These are phyloP conservation scores for Rhynchopsitta pachyrhyncha DNA, from an alignment of 2,113 vertebrate species.

Conservation along the genomic window DNA sequence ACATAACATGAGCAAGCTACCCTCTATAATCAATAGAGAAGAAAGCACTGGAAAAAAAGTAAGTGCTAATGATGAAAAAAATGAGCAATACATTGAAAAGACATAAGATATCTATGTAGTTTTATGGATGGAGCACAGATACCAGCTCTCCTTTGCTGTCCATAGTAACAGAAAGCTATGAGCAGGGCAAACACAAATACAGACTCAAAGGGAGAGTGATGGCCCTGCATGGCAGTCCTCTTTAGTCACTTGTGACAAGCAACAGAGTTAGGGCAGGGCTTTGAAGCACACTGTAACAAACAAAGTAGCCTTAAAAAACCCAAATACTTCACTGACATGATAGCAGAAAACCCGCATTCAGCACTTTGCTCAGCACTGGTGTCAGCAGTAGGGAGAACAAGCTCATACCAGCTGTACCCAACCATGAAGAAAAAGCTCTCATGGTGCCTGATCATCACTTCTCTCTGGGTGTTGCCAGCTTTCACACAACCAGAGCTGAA, in stretches of 20 bases:
- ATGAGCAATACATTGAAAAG: background rate
- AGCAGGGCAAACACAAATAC: background rate
- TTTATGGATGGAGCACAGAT: background rate
- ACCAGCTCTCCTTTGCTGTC: background rate
- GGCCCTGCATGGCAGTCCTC: background rate
- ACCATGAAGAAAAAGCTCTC: accelerated
- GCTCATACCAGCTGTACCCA: background rate
- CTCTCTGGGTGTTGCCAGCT: background rate
- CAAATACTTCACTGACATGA: background rate
- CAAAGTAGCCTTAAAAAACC: background rate
- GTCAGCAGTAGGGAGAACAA: background rate
- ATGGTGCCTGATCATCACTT: accelerated
- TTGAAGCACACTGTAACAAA: background rate
- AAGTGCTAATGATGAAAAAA: background rate
- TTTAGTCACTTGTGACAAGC: background rate
- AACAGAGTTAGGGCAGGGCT: background rate
- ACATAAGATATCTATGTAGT: background rate
- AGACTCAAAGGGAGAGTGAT: background rate
- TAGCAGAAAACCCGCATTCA: background rate
- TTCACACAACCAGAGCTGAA: background rate
- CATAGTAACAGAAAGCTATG: background rate
- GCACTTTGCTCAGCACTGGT: accelerated
- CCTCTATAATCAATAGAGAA: background rate
- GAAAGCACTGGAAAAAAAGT: background rate
- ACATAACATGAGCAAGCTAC: background rate